Conservation (phyloP, 2,797 vertebrate genomes). For the Iguana delicatissima region DNA sequence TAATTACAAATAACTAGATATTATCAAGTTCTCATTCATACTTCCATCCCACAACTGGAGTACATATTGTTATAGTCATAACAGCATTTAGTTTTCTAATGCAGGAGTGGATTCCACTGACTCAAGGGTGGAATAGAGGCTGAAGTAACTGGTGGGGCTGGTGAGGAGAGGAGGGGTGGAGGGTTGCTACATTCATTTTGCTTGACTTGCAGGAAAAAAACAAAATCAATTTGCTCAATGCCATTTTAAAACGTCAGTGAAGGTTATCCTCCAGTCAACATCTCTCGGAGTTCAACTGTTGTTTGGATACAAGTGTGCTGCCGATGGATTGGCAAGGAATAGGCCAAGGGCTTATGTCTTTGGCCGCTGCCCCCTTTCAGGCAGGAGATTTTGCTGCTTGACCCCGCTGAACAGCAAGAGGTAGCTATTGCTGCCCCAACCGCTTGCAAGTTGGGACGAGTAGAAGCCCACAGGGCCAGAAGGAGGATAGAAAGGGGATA, state of each 20-base stretch:
- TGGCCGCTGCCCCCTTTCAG: background rate
- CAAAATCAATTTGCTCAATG: conserved; percentile 17
- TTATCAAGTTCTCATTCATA: too few relatives aligned
- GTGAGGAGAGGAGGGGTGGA: background rate
- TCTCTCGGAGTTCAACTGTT: too few relatives aligned
- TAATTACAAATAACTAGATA: too few relatives aligned
- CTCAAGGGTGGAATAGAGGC: background rate
- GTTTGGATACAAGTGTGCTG: background rate
- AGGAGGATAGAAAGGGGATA: background rate
- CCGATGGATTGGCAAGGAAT: background rate
- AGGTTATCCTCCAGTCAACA: conserved; percentile 7
- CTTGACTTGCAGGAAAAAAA: background rate
- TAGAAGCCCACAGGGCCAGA: background rate
- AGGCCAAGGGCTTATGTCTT: background rate
- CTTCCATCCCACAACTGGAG: too few relatives aligned
- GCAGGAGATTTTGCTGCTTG: background rate
- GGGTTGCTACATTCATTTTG: background rate
- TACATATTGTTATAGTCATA: background rate
- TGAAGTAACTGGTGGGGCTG: background rate
- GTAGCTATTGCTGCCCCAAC: background rate
- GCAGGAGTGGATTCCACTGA: background rate
- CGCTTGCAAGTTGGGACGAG: background rate
- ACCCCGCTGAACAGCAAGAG: background rate
- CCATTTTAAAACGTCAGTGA: conserved; percentile 27
- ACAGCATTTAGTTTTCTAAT: background rate